phyloP scores from a whole-genome alignment of 2,797 vertebrate genomes.

The Micropoecilia bifurca region DNA sequence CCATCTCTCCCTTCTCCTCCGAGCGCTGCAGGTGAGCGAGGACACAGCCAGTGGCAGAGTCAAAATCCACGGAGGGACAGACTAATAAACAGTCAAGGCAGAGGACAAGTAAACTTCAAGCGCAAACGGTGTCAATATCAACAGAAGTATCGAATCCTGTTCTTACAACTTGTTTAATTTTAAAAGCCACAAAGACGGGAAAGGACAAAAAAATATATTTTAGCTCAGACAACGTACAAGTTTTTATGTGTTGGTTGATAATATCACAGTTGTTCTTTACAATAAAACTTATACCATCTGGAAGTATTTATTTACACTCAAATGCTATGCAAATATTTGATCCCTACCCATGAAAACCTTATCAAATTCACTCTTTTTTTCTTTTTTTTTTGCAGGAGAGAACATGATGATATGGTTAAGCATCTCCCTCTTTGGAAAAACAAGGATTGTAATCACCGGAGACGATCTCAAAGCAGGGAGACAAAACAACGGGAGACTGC shows the following conservation, averaged over 20 bases:
- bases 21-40: conserved; percentile 51
- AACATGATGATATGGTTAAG: not conserved
- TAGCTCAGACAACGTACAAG: not conserved
- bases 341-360: not conserved
- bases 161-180: not conserved
- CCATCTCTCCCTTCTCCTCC: conserved; percentile 33
- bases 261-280: not conserved
- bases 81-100: conserved; percentile 8
- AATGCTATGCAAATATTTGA: not conserved
- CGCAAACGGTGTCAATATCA: conserved; percentile 14
- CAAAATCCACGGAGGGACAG: conserved; percentile 32
- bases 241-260: not conserved
- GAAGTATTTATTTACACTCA: not conserved
- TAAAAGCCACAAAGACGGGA: conserved; percentile 2
- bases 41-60: conserved; percentile 59
- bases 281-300: not conserved
- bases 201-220: not conserved
- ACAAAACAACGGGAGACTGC: not conserved
- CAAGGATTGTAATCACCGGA: not conserved
- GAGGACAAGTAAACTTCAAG: conserved; percentile 25
- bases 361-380: not conserved
- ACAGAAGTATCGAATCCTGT: conserved; percentile 1
- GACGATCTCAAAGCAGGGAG: not conserved
- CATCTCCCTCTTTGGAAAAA: not conserved
- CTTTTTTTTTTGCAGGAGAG: too few relatives aligned